These are phyloP conservation scores for Polyodon spathula DNA, from an alignment of 2,113 vertebrate genomes.

Conservation along the genomic window DNA sequence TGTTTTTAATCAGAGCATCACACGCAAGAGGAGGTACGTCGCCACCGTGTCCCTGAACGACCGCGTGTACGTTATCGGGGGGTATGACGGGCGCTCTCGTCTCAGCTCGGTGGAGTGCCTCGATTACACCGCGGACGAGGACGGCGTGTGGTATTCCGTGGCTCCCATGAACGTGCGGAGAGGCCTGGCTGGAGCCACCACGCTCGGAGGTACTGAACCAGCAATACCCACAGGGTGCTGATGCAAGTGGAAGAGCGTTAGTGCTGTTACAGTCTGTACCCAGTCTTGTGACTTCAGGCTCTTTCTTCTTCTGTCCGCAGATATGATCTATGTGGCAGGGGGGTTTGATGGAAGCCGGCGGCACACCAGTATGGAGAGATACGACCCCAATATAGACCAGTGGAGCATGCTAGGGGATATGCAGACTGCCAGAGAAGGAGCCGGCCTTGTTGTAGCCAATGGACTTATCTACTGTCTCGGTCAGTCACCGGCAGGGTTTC, in stretches of 20 bases:
- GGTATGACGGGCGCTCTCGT: conserved; percentile 87
- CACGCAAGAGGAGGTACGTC: conserved; percentile 87
- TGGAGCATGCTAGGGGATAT: conserved; percentile 99
- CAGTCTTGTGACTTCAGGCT: background rate
- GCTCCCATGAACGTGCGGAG: conserved; percentile 95
- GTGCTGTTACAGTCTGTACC: background rate
- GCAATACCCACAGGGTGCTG: background rate
- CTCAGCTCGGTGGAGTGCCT: conserved; percentile 95
- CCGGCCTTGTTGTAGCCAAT: conserved; percentile 88
- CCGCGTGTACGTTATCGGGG: conserved; percentile 91
- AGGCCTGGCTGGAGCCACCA: conserved; percentile 88
- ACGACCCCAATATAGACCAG: conserved; percentile 96
- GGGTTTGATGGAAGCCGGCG: conserved; percentile 93
- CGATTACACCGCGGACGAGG: conserved; percentile 90
- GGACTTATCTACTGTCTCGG: conserved; percentile 94
- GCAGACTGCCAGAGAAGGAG: conserved; percentile 94
- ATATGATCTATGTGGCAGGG: conserved; percentile 97
- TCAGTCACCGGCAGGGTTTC: conserved; percentile 39
- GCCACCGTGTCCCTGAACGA: conserved; percentile 92
- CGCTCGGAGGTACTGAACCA: conserved; percentile 87
- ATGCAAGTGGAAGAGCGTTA: background rate
- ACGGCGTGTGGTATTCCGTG: conserved; percentile 95
- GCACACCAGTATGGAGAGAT: conserved; percentile 96
- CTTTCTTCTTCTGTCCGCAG: conserved; percentile 39
- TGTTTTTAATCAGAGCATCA: conserved; percentile 77